Base-by-base conservation (phyloP, 2,797 vertebrate species). In the Peromyscus melanophrys region DNA sequence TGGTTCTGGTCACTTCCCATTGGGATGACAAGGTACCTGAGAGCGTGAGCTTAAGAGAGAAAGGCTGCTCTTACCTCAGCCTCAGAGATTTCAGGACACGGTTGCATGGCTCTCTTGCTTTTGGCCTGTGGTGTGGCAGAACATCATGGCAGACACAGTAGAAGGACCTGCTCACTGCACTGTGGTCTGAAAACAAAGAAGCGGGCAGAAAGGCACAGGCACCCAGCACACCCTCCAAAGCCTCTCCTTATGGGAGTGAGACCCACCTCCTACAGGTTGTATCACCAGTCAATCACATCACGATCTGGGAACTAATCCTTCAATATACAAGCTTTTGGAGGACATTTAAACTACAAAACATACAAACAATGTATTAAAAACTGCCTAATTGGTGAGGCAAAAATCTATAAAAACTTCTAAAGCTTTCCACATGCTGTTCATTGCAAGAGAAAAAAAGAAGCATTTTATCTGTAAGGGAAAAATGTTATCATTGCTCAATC, bases 401-500 rank as follows among this genome's bases (percentile, higher is more conserved):
- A 95, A 90, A 95, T 40, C 27, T 49, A 69, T 2, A 40, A 92
- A 65, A 95, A 8, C 0, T 55, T 90, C 82, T 84, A 17, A 77
- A 52, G 8, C 25, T 88, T 92, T 89, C 40, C 23, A 78, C 37
- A 65, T 61, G 14, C 8, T 92, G 4, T 55, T 86, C n/a, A 69
- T 13, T 34, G 61, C 40, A 49, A 69, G 19, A 85, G 19, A 67
- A 67, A 67, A 19, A 25, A 49, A 73, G 49, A 52, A 78, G 6
- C 13, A 27, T 55, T 69, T n/a, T 2, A 10, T 69, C 3, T 89
- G 11, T 80, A n/a, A 19, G 27, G 19, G 1, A 90, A 77, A 43
- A 43, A 57, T 6, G 87, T 21, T 40, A 17, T 76, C 52, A 76
- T 95, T 82, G 14, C 3, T 71, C 80, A 84, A 6, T 17, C 37